Conservation (phyloP, 2,888 invertebrate genomes). For the Phaedon cochleariae region DNA sequence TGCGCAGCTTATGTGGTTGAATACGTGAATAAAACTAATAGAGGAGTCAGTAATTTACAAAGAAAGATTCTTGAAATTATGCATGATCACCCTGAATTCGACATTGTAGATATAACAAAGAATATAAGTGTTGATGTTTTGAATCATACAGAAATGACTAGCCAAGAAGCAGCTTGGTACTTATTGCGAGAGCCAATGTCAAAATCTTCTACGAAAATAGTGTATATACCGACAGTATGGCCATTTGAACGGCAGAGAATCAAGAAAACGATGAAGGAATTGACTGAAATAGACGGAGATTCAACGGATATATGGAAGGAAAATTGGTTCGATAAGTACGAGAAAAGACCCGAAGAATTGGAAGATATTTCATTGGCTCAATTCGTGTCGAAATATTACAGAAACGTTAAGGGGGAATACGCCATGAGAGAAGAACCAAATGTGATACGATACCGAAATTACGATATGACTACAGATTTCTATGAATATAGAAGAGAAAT, state of each 20-base stretch:
- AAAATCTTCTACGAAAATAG: slow-evolving; percentile 49
- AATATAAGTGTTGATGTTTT: slow-evolving; percentile 38
- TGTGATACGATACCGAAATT: slow-evolving; percentile 56
- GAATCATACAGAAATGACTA: slow-evolving; percentile 45
- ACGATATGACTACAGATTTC: slow-evolving; percentile 51
- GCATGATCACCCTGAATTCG: slow-evolving; percentile 55
- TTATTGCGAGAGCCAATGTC: slow-evolving; percentile 60
- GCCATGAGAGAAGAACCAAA: slow-evolving; percentile 41
- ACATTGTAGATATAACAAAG: slow-evolving; percentile 39
- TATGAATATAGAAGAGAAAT: slow-evolving; percentile 55
- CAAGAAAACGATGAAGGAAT: slow-evolving; percentile 52
- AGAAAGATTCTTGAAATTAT: slow-evolving; percentile 49
- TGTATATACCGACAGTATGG: slow-evolving; percentile 57
- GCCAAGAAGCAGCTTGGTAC: slow-evolving; percentile 57
- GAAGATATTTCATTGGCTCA: slow-evolving; percentile 54
- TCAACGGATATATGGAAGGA: slow-evolving; percentile 59
- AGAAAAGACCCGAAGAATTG: slow-evolving; percentile 56
- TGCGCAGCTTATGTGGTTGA: slow-evolving; percentile 60
- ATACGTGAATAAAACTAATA: slow-evolving; percentile 57
- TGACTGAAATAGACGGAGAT: slow-evolving; percentile 51
- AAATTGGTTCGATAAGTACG: slow-evolving; percentile 59
- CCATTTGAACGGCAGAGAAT: slow-evolving; percentile 56
- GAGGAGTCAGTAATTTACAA: slow-evolving; percentile 56
- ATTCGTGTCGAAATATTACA: slow-evolving; percentile 54
- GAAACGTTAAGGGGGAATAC: slow-evolving; percentile 21